Evolutionary conservation across 2,888 invertebrate genomes (phyloP), one percentile per base, ranked within the genome.

Genomic region (Volucella inflata): DNA sequence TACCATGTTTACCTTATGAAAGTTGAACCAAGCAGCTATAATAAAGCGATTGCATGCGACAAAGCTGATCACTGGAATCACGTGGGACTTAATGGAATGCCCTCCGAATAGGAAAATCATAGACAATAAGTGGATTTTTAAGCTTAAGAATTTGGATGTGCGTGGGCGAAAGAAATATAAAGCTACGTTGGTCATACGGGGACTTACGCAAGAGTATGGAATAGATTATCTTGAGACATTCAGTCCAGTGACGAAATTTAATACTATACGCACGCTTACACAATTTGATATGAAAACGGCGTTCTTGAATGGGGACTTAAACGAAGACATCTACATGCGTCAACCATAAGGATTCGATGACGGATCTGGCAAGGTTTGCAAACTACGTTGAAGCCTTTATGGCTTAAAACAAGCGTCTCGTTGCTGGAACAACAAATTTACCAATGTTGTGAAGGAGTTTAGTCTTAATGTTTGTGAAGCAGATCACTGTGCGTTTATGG

Each of bases 211-310:
- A 64, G 80, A 88, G 79, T 87, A 81, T 60, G 89, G 88, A 9
- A 71, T 88, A n/a, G 89, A 90, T 77, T 90, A 89, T 75, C 68
- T 88, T 42, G 88, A 90, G 65, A 89, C 89, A 1, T 91, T 89
- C 74, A 88, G 90, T 60, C 89, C 90, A 12, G 90, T 90, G 0
- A 88, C 87, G 9, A 88, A 82, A 82, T 87, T 87, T 55, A 68
- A 83, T 16, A 88, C 88, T 8, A 78, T 89, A 50, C 87, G 87
- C 65, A 79, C 46, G 11, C 11, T 85, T 8, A 53, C 12, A 3
- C 78, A 83, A 46, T 87, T 87, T 48, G 87, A 83, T 55, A 76
- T 88, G 10, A 87, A 87, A 55, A 87, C 87, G 2, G 87, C 84
- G 0, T 84, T 87, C 65, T 44, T 87, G 3, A 50, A 87, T 67